Conservation (phyloP, 2,113 vertebrate species). For the Cynoglossus semilaevis region DNA sequence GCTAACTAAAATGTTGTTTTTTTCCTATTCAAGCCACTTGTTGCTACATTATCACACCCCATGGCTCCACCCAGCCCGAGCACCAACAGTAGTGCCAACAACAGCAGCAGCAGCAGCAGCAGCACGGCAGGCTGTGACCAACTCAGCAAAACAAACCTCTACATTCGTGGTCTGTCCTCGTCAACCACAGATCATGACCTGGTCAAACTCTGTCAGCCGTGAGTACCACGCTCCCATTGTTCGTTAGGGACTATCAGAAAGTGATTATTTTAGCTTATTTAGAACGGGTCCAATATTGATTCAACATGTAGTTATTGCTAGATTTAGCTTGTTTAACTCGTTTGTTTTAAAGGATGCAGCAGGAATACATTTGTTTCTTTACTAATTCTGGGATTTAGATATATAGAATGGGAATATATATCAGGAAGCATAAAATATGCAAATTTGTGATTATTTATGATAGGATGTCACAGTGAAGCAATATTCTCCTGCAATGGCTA, state of each 20-base stretch:
- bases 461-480: too few relatives aligned
- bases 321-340: too few relatives aligned
- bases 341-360: too few relatives aligned
- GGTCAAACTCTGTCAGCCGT: conserved; percentile 98
- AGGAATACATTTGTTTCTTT: too few relatives aligned
- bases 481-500: too few relatives aligned
- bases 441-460: too few relatives aligned
- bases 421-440: too few relatives aligned
- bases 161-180: conserved; percentile 94
- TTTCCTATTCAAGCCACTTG: conserved; percentile 81
- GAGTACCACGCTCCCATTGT: conserved; percentile 76
- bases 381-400: too few relatives aligned
- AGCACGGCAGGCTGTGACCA: conserved; percentile 96
- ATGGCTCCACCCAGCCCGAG: conserved; percentile 98
- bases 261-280: conserved; percentile 48
- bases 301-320: too few relatives aligned
- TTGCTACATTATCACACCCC: conserved; percentile 84
- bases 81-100: conserved; percentile 94
- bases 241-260: too few relatives aligned
- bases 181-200: conserved; percentile 97
- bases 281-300: too few relatives aligned
- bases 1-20: not conserved
- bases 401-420: too few relatives aligned
- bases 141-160: conserved; percentile 99
- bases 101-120: conserved; percentile 91